Conservation (phyloP, 2,113 vertebrate genomes). For the Crypturellus undulatus region DNA sequence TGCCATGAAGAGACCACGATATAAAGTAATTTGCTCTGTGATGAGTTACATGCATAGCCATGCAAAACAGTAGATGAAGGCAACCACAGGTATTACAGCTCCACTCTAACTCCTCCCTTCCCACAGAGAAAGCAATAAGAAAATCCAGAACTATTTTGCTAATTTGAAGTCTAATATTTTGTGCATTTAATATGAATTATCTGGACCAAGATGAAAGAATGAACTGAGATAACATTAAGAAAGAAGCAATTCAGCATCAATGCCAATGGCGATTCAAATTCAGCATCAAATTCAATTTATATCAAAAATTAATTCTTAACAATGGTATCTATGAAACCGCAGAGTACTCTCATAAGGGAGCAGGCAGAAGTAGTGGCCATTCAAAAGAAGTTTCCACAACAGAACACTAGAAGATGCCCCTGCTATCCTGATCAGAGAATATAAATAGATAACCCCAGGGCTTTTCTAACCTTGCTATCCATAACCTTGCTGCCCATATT, state of each 20-base stretch:
- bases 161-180: neutral
- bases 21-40: conserved; percentile 18
- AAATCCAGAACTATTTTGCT: neutral
- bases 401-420: neutral
- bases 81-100: neutral
- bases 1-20: conserved; percentile 3
- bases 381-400: neutral
- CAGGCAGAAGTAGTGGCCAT: neutral
- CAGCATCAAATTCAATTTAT: neutral
- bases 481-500: neutral
- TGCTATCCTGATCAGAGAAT: neutral
- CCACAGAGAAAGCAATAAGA: neutral
- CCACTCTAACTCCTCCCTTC: neutral
- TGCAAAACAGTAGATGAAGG: conserved; percentile 5
- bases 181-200: neutral
- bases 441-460: neutral
- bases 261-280: too few relatives aligned
- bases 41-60: neutral
- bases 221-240: neutral
- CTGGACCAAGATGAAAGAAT: neutral
- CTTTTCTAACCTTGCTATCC: neutral
- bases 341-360: neutral
- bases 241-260: neutral
- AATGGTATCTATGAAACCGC: neutral
- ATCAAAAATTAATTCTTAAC: neutral